Conservation (phyloP, 2,888 invertebrate genomes). For the Lycophotia porphyrea region DNA sequence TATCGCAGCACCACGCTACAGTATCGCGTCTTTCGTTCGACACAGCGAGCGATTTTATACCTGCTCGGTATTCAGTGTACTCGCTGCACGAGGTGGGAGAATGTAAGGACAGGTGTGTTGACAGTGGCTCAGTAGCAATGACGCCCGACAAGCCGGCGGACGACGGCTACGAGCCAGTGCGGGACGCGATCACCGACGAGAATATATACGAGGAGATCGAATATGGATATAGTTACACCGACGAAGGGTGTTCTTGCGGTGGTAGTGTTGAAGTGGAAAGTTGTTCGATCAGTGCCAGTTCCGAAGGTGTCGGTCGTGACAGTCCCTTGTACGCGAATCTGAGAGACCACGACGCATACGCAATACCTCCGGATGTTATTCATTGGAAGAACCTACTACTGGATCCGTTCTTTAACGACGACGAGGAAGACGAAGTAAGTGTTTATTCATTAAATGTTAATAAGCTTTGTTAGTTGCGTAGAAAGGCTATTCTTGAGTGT, state of each 20-base stretch:
- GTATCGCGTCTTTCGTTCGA: conserved; percentile 85
- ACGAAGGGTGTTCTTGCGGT: conserved; percentile 86
- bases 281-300: conserved; percentile 86
- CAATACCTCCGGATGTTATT: conserved; percentile 88
- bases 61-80: conserved; percentile 82
- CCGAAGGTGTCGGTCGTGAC: conserved; percentile 83
- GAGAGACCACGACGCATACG: conserved; percentile 86
- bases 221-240: conserved; percentile 83
- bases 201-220: conserved; percentile 89
- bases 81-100: conserved; percentile 86
- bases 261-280: conserved; percentile 88
- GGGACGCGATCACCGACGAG: conserved; percentile 86
- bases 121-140: conserved; percentile 82
- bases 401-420: conserved; percentile 88
- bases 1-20: conserved; percentile 82
- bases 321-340: conserved; percentile 88
- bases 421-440: conserved; percentile 90
- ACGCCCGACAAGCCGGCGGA: conserved; percentile 86
- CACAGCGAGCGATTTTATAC: conserved; percentile 82
- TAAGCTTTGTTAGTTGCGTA: conserved; percentile 1
- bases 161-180: conserved; percentile 87
- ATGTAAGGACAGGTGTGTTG: conserved; percentile 80
- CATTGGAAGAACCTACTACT: conserved; percentile 89
- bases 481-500: conserved; percentile 50
- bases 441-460: conserved; percentile 52